Percentiles rank a stretch among this genome's conserved stretches.
These are phyloP conservation scores for Triplophysa tibetana DNA, from an alignment of 2,113 vertebrate species.

Conservation along the genomic window DNA sequence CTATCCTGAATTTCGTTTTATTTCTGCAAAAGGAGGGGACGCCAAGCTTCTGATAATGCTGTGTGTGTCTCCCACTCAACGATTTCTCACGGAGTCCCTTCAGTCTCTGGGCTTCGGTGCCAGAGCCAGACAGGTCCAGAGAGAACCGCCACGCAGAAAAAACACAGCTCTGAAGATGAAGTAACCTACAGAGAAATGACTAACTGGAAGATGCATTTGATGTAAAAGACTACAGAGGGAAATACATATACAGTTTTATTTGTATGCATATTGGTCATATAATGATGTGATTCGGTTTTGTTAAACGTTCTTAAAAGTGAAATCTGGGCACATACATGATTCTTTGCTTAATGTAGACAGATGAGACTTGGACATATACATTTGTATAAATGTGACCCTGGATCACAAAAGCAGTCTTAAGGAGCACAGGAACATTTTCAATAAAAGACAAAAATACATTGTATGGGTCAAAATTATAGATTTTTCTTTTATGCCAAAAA, in stretches of 20 bases:
- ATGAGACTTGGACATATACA: neutral
- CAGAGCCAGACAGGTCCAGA: slow-evolving; percentile 76
- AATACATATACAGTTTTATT: neutral
- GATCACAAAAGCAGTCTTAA: too few relatives aligned
- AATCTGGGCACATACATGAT: too few relatives aligned
- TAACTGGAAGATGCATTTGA: neutral
- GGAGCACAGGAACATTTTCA: too few relatives aligned
- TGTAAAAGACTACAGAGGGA: slow-evolving; percentile 4
- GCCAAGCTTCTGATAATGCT: slow-evolving; percentile 82
- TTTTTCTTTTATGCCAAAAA: too few relatives aligned
- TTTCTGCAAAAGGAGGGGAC: slow-evolving; percentile 77
- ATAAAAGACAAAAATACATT: too few relatives aligned
- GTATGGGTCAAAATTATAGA: too few relatives aligned
- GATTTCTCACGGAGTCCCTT: slow-evolving; percentile 78
- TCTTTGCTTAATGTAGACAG: neutral
- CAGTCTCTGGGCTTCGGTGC: slow-evolving; percentile 80
- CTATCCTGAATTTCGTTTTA: neutral
- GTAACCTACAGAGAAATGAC: slow-evolving; percentile 38
- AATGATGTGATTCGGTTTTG: too few relatives aligned
- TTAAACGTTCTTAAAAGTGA: too few relatives aligned
- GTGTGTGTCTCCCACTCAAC: slow-evolving; percentile 80
- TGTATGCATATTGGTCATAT: too few relatives aligned
- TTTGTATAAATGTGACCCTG: too few relatives aligned
- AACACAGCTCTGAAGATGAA: slow-evolving; percentile 61
- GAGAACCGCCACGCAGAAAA: slow-evolving; percentile 67